A percentile compares a stretch with the other conserved stretches of the same genome.
phyloP scores from a whole-genome alignment of 1,140 invertebrate genomes.

The Drosophila trapezifrons region DNA sequence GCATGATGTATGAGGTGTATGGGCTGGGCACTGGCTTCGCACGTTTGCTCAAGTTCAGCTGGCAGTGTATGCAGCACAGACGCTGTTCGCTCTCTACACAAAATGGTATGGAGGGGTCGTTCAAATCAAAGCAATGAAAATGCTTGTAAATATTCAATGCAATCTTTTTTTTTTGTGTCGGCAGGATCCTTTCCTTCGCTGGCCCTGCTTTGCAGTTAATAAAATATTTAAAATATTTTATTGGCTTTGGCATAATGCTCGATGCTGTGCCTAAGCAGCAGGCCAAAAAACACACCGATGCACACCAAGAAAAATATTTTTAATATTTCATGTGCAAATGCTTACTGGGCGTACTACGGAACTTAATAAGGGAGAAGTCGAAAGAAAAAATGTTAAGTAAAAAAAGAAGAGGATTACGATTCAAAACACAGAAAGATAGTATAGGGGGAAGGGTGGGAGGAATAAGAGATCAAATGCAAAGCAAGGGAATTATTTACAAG shows the following conservation, averaged over 20 bases:
- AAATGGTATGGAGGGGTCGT: conserved; percentile 52
- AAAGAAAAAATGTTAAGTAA: conserved; percentile 5
- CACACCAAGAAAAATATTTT: conserved; percentile 74
- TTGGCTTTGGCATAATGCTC: conserved; percentile 68
- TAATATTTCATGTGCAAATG: conserved; percentile 81
- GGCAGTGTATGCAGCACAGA: conserved; percentile 64
- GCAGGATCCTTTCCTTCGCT: conserved; percentile 38
- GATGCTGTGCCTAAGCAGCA: conserved; percentile 15
- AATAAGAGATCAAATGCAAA: conserved; percentile 55
- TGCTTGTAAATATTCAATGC: conserved; percentile 83
- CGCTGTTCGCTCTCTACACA: conserved; percentile 54
- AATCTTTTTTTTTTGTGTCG: conserved; percentile 43
- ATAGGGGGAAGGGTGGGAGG: neutral
- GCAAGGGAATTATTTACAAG: conserved; percentile 83
- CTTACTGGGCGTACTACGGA: conserved; percentile 45
- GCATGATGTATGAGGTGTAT: conserved; percentile 29
- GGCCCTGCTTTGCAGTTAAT: conserved; percentile 74
- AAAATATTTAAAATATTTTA: conserved; percentile 81
- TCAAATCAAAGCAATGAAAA: conserved; percentile 81
- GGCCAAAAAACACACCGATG: conserved; percentile 50
- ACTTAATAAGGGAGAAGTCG: conserved; percentile 23
- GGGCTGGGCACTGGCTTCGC: conserved; percentile 39
- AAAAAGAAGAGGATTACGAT: conserved; percentile 7
- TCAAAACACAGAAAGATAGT: conserved; percentile 23
- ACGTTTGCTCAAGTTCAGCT: conserved; percentile 56